These are phyloP conservation scores for Apotomis capreana DNA, from an alignment of 2,888 invertebrate species.

Conservation along the genomic window DNA sequence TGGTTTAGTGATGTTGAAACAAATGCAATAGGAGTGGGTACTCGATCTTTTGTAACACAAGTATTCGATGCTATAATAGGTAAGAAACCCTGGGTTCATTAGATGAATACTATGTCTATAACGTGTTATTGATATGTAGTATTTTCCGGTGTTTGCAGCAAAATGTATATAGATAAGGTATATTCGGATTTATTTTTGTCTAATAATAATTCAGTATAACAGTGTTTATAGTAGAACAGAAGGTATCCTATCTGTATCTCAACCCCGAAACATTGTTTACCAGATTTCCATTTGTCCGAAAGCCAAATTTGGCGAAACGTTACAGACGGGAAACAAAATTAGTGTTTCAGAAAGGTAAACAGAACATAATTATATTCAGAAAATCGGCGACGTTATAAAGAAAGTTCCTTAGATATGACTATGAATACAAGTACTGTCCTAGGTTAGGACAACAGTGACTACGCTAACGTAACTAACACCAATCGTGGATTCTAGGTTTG, in stretches of 20 bases:
- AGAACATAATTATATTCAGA: background rate
- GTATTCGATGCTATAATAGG: constrained; percentile 12
- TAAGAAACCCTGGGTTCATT: constrained; percentile 10
- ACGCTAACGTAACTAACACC: constrained; percentile 73
- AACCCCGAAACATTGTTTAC: too few species aligned
- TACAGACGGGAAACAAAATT: too few species aligned
- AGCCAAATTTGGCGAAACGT: too few species aligned
- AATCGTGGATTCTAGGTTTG: constrained; percentile 66
- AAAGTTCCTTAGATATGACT: constrained; percentile 50
- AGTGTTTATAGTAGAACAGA: background rate
- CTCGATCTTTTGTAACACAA: constrained; percentile 6
- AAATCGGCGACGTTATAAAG: constrained; percentile 13
- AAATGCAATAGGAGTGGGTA: constrained; percentile 27
- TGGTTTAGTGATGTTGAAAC: constrained; percentile 26
- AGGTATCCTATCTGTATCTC: too few species aligned
- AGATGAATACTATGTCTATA: constrained; percentile 3
- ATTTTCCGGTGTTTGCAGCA: constrained; percentile 24
- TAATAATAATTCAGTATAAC: background rate
- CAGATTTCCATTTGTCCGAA: too few species aligned
- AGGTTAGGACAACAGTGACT: constrained; percentile 54
- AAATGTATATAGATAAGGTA: background rate
- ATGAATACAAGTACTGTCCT: constrained; percentile 54
- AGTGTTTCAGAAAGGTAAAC: too few species aligned
- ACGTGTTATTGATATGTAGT: constrained; percentile 43
- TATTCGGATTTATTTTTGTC: too few species aligned